Conservation (phyloP, 2,888 invertebrate species). For the Epinotia ramella region DNA sequence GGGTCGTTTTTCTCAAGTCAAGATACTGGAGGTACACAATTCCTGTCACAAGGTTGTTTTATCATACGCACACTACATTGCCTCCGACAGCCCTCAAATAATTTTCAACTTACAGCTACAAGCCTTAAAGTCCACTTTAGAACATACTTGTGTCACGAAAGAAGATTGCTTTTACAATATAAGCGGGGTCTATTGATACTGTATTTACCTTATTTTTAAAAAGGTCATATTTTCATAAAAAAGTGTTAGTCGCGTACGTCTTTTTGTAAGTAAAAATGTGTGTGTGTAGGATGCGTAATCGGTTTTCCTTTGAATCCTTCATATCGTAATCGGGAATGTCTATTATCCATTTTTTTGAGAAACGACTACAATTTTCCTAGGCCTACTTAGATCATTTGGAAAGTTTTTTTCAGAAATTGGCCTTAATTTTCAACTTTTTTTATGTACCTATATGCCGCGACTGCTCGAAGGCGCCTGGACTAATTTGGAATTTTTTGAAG, state of each 20-base stretch:
- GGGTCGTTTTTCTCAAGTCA: not conserved
- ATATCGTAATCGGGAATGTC: not conserved
- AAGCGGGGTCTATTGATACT: not conserved
- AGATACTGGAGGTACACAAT: not conserved
- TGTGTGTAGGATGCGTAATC: not conserved
- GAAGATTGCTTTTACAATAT: not conserved
- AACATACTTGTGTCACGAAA: not conserved
- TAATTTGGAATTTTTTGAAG: too few relatives aligned
- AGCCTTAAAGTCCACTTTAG: not conserved
- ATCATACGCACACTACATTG: constrained; percentile 17
- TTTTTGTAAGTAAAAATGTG: not conserved
- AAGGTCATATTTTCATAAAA: not conserved
- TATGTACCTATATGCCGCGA: too few relatives aligned
- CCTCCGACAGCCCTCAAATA: not conserved
- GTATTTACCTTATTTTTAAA: not conserved
- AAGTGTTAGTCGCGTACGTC: not conserved
- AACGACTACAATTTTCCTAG: too few relatives aligned
- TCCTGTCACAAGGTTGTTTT: not conserved
- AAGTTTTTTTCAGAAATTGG: too few relatives aligned
- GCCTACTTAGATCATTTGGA: too few relatives aligned
- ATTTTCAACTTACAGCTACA: not conserved
- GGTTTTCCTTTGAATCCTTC: not conserved
- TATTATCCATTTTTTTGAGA: too few relatives aligned
- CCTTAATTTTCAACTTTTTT: too few relatives aligned
- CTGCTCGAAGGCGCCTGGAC: too few relatives aligned